A percentile compares a stretch with the other conserved stretches of the same genome.
phyloP scores from a whole-genome alignment of 2,888 invertebrate genomes.

The Dysmachus trigonus region DNA sequence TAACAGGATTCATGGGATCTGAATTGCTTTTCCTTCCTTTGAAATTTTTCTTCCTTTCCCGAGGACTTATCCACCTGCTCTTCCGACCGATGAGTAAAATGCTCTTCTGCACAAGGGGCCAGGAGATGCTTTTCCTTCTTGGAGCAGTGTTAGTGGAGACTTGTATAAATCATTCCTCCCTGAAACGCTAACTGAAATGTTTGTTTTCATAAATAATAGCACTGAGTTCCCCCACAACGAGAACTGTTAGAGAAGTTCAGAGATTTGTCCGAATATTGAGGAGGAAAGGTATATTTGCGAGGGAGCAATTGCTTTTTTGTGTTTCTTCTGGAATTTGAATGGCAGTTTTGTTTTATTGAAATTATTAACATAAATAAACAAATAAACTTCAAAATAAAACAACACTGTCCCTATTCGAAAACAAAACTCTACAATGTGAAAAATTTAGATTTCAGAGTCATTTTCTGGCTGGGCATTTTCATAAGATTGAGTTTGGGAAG shows the following conservation, averaged over 20 bases:
- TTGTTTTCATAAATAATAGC: neutral
- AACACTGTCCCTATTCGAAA: neutral
- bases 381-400: neutral
- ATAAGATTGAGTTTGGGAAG: neutral
- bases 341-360: neutral
- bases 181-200: neutral
- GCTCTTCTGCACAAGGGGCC: neutral
- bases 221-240: neutral
- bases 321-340: neutral
- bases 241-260: neutral
- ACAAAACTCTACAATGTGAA: neutral
- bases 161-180: neutral
- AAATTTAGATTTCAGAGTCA: neutral
- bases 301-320: neutral
- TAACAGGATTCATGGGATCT: slow-evolving; percentile 27
- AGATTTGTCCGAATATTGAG: neutral
- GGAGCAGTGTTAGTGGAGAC: neutral
- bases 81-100: neutral
- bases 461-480: neutral
- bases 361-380: neutral
- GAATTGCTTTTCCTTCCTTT: neutral
- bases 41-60: slow-evolving; percentile 6
- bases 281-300: neutral
- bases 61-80: neutral
- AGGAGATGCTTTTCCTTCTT: neutral